Evolutionary conservation across 2,113 vertebrate species (phyloP), one percentile per base, ranked within the genome.

Genomic region (Pterocles burchelli): DNA sequence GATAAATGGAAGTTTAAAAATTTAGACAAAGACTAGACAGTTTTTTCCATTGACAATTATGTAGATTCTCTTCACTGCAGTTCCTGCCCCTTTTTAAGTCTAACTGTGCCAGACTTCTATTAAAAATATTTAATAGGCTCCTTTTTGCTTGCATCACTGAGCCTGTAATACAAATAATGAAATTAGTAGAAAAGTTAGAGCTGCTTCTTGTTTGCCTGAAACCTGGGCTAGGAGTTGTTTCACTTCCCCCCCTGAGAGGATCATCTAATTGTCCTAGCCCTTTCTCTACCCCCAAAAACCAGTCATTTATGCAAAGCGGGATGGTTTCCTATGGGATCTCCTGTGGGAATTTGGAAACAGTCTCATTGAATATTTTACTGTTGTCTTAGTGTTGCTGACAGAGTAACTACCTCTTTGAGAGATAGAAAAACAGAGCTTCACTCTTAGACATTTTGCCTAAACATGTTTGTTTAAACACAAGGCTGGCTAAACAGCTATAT

Each of bases 241-340:
- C 17, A 48, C 25, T 80, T 61, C 34, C 31, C 29, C 13, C 43
- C 33, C 34, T 34, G 52, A 89, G 58, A 87, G 52, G 51, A 85
- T 63, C 46, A 33, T 88, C 58, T 83, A 71, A 85, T 96, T 90
- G 68, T 93, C 70, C 86, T 92, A 84, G 88, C 73, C 49, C 52
- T 93, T 74, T 95, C 57, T 88, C 79, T 88, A 83, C 88, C 92
- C 88, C 63, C 87, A 61, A 87, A 57, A 90, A 92, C 3, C 52
- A 89, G 88, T 67, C 67, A 85, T 86, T 89, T 87, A 90, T 93
- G 85, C 81, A 85, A 74, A 92, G 68, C 63, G 81, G 54, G 54
- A 51, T 46, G 43, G 86, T 96, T 95, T 97, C 88, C 91, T 95
- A 86, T 93, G 85, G 88, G 82, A 67, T 96, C 94, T 77, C 65